A percentile compares a stretch with the other conserved stretches of the same genome.
Conservation (phyloP, 2,113 vertebrate genomes). For the Centropus bengalensis region DNA sequence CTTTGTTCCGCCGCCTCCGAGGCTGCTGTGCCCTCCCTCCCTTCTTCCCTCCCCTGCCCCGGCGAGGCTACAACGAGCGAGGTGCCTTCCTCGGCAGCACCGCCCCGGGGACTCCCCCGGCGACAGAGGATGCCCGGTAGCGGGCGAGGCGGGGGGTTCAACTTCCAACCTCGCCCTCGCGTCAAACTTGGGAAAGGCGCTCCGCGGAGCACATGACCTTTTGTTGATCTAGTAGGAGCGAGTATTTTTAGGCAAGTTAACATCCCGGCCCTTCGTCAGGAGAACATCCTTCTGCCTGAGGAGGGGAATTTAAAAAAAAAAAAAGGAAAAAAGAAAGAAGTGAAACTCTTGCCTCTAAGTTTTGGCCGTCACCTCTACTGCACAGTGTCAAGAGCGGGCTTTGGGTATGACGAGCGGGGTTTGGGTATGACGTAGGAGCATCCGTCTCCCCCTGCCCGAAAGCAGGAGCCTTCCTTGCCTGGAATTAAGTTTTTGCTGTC, state of each 20-base stretch:
- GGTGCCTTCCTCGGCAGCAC: not conserved
- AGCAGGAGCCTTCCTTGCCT: slow-evolving; percentile 6
- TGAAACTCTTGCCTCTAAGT: slow-evolving; percentile 49
- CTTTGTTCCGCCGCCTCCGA: slow-evolving; percentile 45
- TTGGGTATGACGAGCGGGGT: slow-evolving; percentile 31
- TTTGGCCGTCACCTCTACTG: slow-evolving; percentile 16
- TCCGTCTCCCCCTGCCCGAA: slow-evolving; percentile 8
- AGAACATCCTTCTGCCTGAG: slow-evolving; percentile 40
- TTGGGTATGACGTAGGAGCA: not conserved
- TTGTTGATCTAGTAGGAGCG: slow-evolving; percentile 70
- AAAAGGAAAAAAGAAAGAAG: not conserved
- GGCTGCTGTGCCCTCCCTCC: not conserved
- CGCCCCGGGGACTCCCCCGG: slow-evolving; percentile 16
- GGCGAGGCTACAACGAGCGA: not conserved
- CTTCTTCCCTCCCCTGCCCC: not conserved
- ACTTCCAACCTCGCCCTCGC: slow-evolving; percentile 62
- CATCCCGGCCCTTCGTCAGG: slow-evolving; percentile 21
- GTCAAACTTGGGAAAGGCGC: slow-evolving; percentile 76
- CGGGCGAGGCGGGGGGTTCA: slow-evolving; percentile 25
- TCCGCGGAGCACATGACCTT: slow-evolving; percentile 76
- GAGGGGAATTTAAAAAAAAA: not conserved
- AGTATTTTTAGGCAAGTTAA: slow-evolving; percentile 64
- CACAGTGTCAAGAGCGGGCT: slow-evolving; percentile 45
- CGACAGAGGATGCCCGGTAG: slow-evolving; percentile 39
- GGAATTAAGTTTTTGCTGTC: slow-evolving; percentile 62